Evolutionary conservation across 2,113 vertebrate genomes (phyloP), one percentile per base, ranked within the genome.

Genomic region (Lepus timidus): DNA sequence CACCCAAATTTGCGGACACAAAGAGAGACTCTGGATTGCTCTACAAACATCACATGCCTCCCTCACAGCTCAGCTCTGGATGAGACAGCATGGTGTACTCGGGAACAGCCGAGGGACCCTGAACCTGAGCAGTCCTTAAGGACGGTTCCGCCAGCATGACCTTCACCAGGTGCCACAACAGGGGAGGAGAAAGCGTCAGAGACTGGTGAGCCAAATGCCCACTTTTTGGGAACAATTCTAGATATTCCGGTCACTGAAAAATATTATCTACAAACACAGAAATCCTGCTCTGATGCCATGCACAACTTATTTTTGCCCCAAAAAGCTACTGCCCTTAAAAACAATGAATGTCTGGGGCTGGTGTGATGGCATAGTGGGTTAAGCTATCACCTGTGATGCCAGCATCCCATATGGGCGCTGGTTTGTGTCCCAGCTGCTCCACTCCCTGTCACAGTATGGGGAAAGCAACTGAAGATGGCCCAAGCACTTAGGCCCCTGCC

Each of bases 1-100:
- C 97, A 0, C 96, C 97, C 49, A 97, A 99, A 49, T 93, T 99
- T 83, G 97, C 98, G 96, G 98, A 99, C 70, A 97, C 98, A 0
- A 99, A 99, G 98, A 99, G 94, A 98, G 96, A 98, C 80, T 62
- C 55, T 31, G 62, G 6, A 4, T 1, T 25, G 19, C 8, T 25
- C 4, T 6, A 71, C n/a, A 91, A 62, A 78, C 1, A 87, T 9
- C 70, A 80, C 75, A 31, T 44, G 10, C 70, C 64, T 11, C 4
- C 27, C n/a, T 13, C 25, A 22, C 23, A 62, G 82, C 76, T 90
- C 13, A 16, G 51, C 31, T 44, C 58, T 55, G 5, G 39, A n/a
- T n/a, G 14, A 78, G 25, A 87, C 74, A 73, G 13, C 3, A 3
- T 0, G 82, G 25, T 65, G 13, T 70, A 52, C 33, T 84, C 49